These are phyloP conservation scores for Andrena cerasifolii DNA, from an alignment of 1,140 invertebrate species.

Conservation along the genomic window DNA sequence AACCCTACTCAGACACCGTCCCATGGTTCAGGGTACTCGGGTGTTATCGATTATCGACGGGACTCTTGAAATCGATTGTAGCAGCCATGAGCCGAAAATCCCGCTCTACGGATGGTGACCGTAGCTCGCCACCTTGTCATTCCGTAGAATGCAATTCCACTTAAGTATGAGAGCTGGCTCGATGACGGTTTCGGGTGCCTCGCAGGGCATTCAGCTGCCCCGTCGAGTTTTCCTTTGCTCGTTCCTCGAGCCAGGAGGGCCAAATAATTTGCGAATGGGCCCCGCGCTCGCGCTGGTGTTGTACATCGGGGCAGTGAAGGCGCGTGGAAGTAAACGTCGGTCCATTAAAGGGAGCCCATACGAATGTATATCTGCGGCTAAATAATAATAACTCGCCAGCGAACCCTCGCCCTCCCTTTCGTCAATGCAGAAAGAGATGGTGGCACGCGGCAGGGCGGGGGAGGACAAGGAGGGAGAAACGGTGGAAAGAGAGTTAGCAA, in stretches of 20 bases:
- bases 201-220: slow-evolving; percentile 15
- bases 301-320: not conserved
- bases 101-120: too few species aligned
- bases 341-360: slow-evolving; percentile 23
- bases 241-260: not conserved
- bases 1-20: too few species aligned
- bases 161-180: slow-evolving; percentile 8
- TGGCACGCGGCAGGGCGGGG: not conserved
- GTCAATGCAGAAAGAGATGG: too few species aligned
- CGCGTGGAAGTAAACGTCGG: slow-evolving; percentile 28
- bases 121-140: too few species aligned
- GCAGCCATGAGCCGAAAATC: too few species aligned
- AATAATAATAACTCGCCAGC: slow-evolving; percentile 34
- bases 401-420: slow-evolving; percentile 13
- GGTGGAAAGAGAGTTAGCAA: not conserved
- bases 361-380: slow-evolving; percentile 22
- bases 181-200: slow-evolving; percentile 12
- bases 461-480: not conserved
- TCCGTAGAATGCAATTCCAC: not conserved
- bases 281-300: not conserved
- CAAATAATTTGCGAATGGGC: slow-evolving; percentile 23
- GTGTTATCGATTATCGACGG: too few species aligned
- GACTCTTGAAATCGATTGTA: too few species aligned
- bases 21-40: too few species aligned
- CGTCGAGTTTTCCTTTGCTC: slow-evolving; percentile 7